Percentiles rank a stretch among this genome's conserved stretches.
Evolutionary conservation across 2,113 vertebrate species (phyloP).

Genomic region (Microtus montanus): DNA sequence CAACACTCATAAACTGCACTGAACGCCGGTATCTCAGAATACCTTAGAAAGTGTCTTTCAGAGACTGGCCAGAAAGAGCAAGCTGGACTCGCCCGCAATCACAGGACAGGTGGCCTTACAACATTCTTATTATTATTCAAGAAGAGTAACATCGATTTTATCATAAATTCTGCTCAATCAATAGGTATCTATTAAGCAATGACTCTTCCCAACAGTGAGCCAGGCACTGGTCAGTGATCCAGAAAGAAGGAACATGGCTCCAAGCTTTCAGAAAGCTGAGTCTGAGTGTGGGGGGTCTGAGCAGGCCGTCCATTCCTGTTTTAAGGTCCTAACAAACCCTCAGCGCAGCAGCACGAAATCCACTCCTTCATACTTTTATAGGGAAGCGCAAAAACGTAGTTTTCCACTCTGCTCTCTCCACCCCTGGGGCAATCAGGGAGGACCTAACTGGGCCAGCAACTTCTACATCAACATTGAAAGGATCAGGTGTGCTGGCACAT

Average conservation of each 20-base stretch:
- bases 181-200: conserved; percentile 60
- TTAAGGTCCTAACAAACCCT: background rate
- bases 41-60: background rate
- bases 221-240: background rate
- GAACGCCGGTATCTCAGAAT: background rate
- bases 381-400: background rate
- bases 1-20: background rate
- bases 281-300: background rate
- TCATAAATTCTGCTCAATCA: conserved; percentile 44
- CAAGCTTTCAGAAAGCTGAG: background rate
- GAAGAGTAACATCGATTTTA: conserved; percentile 54
- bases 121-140: conserved; percentile 43
- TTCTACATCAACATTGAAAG: background rate
- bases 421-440: background rate
- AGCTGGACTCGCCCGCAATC: background rate
- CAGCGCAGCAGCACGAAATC: background rate
- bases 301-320: background rate
- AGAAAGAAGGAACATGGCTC: conserved; percentile 29
- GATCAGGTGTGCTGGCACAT: background rate
- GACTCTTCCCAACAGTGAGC: conserved; percentile 6
- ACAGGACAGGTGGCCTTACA: background rate
- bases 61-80: background rate
- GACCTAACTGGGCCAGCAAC: background rate
- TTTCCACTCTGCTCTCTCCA: background rate
- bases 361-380: background rate